These are phyloP conservation scores for Erythrocercus mccallii DNA, from an alignment of 2,113 vertebrate species.

Conservation along the genomic window DNA sequence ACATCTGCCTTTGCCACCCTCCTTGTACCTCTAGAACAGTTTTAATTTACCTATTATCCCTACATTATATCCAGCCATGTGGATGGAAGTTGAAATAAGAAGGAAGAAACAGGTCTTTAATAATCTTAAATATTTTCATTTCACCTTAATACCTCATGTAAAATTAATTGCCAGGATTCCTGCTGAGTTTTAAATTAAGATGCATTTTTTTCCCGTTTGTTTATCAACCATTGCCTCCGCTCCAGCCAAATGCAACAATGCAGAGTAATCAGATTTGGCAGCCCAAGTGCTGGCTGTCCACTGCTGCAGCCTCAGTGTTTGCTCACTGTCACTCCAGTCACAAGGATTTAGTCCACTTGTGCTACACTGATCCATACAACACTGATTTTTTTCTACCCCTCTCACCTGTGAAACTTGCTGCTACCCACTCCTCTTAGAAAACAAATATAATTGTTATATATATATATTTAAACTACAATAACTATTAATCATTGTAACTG, in stretches of 20 bases:
- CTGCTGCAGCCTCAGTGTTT: background rate
- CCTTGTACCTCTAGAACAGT: background rate
- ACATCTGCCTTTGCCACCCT: background rate
- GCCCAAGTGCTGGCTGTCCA: background rate
- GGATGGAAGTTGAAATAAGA: background rate
- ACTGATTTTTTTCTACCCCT: background rate
- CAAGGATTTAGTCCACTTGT: background rate
- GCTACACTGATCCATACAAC: accelerated
- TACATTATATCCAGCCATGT: background rate
- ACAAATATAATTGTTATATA: background rate
- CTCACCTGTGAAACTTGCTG: background rate
- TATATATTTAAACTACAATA: background rate
- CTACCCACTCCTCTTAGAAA: background rate
- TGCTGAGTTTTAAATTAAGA: background rate
- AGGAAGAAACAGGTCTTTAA: background rate
- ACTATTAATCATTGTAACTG: background rate
- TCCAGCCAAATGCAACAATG: background rate
- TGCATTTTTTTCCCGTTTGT: background rate
- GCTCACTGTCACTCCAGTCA: background rate
- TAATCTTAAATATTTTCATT: background rate
- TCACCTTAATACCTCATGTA: background rate
- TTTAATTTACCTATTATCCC: background rate
- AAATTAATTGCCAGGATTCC: background rate
- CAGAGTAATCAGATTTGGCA: background rate
- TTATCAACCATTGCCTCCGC: background rate